phyloP scores from a whole-genome alignment of 2,113 vertebrate species.

The Rutilus rutilus region DNA sequence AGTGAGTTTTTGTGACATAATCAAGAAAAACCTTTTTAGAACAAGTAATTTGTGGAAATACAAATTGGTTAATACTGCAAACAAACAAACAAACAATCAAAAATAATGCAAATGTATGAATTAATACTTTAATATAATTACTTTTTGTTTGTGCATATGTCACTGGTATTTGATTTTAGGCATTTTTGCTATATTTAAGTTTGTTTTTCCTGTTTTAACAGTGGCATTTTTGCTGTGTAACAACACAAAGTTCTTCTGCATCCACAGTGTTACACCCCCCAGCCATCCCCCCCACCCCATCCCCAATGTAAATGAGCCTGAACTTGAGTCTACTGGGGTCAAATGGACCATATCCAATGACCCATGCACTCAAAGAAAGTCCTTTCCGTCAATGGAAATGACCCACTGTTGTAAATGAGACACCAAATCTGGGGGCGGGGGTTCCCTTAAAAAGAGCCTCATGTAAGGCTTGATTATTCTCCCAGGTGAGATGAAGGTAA shows the following conservation, averaged over 20 bases:
- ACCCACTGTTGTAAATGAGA: slow-evolving; percentile 52
- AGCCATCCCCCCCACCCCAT: too few species aligned
- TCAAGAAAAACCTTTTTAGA: too few species aligned
- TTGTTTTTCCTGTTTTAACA: background rate
- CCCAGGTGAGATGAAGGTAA: slow-evolving; percentile 7
- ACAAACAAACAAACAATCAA: too few species aligned
- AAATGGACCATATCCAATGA: slow-evolving; percentile 64
- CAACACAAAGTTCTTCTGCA: slow-evolving; percentile 56
- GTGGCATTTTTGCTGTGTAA: background rate
- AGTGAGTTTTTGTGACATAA: too few species aligned
- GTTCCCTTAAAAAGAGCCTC: slow-evolving; percentile 7
- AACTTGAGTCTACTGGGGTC: slow-evolving; percentile 58
- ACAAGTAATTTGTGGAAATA: too few species aligned
- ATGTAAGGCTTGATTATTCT: slow-evolving; percentile 22
- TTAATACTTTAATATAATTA: too few species aligned
- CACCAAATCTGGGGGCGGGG: slow-evolving; percentile 14
- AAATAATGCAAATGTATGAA: too few species aligned
- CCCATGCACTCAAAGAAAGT: slow-evolving; percentile 46
- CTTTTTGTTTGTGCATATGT: background rate
- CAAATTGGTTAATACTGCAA: too few species aligned
- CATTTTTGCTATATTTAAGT: background rate
- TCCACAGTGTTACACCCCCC: background rate
- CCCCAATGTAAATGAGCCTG: slow-evolving; percentile 57
- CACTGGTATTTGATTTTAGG: background rate
- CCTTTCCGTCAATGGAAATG: slow-evolving; percentile 53